Evolutionary conservation across 2,888 invertebrate genomes (phyloP).

Genomic region (Lasioglossum zephyrum): DNA sequence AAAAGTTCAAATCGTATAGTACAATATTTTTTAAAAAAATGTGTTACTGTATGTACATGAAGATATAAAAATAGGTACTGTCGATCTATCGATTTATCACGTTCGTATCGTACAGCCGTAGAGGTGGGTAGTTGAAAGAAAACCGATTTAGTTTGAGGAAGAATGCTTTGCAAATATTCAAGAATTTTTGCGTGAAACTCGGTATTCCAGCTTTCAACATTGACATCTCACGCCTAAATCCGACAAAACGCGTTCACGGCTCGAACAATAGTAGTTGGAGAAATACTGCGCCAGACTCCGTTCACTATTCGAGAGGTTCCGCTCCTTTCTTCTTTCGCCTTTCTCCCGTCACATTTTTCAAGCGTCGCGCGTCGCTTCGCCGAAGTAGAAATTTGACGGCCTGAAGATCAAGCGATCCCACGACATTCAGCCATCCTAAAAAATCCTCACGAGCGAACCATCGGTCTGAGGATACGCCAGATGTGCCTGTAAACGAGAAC

Average conservation of each 20-base stretch:
- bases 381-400: slow-evolving; percentile 59
- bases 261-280: slow-evolving; percentile 43
- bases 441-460: slow-evolving; percentile 68
- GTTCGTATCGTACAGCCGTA: neutral
- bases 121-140: neutral
- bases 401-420: slow-evolving; percentile 56
- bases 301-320: slow-evolving; percentile 15
- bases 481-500: slow-evolving; percentile 39
- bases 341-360: slow-evolving; percentile 42
- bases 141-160: neutral
- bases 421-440: slow-evolving; percentile 50
- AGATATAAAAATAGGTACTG: neutral
- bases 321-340: slow-evolving; percentile 1
- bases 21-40: too few relatives aligned
- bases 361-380: slow-evolving; percentile 27
- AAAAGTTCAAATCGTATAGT: too few relatives aligned
- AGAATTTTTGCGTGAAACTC: neutral
- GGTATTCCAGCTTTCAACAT: neutral
- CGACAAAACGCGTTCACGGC: neutral
- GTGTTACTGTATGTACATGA: neutral
- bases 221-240: neutral
- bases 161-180: slow-evolving; percentile 3
- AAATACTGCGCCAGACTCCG: slow-evolving; percentile 52
- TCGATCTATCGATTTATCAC: neutral
- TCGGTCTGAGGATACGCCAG: slow-evolving; percentile 59